Evolutionary conservation across 1,140 invertebrate species (phyloP), one percentile per base, ranked within the genome.

Genomic region (Dreissena polymorpha): DNA sequence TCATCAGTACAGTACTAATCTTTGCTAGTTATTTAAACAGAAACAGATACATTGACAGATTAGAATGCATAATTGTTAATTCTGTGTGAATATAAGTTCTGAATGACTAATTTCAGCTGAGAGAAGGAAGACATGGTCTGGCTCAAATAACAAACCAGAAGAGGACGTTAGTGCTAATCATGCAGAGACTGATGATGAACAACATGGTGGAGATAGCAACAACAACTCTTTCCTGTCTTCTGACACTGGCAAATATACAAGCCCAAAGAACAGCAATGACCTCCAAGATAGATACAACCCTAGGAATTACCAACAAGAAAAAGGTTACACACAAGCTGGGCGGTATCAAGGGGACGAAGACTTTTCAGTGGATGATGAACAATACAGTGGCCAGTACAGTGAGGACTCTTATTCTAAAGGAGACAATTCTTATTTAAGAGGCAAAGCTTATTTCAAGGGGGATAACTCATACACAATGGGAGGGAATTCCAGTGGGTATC

Each of bases 81-180:
- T 2, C 16, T 60, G 16, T 60, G 12, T 23, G 21, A 6, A 12
- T 55, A 12, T 6, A 60, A 60, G 57, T 60, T n/a, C 57, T 50
- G n/a, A 49, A 2, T 50, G 39, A 23, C n/a, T 51, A 0, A 21
- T 73, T 65, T 51, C 64, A 83, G 81, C 81, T 70, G 81, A 83
- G 51, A 69, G 81, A 70, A 68, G 81, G 23, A 83, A 83, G 57
- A 83, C 81, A 12, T 83, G 81, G 81, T 83, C 81, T 14, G 81
- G 81, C 12, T 75, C 81, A 14, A 69, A 51, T 53, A 39, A 60
- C 7, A 83, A 73, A 55, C 16, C 12, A 12, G 65, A 83, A 25
- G 39, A 12, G 21, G 60, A 74, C 16, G 29, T 12, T 10, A 2
- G 3, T n/a, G 70, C 53, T 5, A 49, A 68, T 13, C 70, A 65